Evolutionary conservation across 2,888 invertebrate species (phyloP), one percentile per base, ranked within the genome.

Genomic region (Ethmia dodecea): DNA sequence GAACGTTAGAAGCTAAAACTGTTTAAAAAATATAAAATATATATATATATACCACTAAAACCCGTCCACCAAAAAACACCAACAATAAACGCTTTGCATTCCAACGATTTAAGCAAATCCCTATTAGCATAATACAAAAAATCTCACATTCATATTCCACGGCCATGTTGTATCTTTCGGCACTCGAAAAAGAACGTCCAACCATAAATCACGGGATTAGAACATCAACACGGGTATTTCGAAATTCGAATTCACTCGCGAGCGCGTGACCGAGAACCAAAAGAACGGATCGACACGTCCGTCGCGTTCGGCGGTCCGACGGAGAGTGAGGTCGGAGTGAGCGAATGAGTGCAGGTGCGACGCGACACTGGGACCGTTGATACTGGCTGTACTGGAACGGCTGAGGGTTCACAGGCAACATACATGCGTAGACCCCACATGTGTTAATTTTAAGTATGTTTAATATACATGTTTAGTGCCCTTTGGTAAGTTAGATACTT

Each of bases 121-220:
- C 48, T 48, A 59, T 58, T 58, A 53, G 48, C 52, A 68, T 56
- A 63, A 50, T 52, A 70, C 54, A 60, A 60, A 60, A 60, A 61
- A 56, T 60, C 78, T 80, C 62, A 80, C 78, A 51, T 61, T 45
- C 45, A 55, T 61, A 66, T 71, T 63, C 69, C 73, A 65, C 58
- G 55, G 55, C 55, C 59, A 64, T 55, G 45, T 38, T 52, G 44
- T 54, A 59, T 63, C 44, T 45, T 38, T 61, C 62, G 50, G 59
- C n/a, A n/a, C n/a, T n/a, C n/a, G 54, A 55, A 53, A 55, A 52
- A 64, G 45, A 49, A 60, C 62, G 65, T 69, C 57, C 37, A 32
- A 42, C 52, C 61, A 68, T 72, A 69, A 66, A 74, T 66, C 74
- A 76, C 74, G 63, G 50, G 47, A 60, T 64, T 56, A 55, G 45